Evolutionary conservation across 1,140 invertebrate genomes (phyloP).

Genomic region (Leptopilina clavipes): DNA sequence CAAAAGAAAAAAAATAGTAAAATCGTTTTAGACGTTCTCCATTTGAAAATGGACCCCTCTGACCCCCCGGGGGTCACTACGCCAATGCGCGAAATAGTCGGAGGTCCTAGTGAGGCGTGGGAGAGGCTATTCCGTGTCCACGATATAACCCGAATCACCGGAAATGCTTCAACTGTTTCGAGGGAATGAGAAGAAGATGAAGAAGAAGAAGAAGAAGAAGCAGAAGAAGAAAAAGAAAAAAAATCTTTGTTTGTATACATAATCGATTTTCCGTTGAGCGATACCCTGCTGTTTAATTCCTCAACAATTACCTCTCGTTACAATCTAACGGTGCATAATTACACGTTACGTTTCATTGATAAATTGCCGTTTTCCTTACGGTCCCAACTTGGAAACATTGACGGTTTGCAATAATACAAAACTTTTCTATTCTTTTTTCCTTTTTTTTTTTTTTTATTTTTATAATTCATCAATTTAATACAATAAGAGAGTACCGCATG

Average conservation of each 20-base stretch:
- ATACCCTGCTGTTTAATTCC: slow-evolving; percentile 14
- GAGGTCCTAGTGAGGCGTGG: neutral
- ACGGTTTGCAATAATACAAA: neutral
- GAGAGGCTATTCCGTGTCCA: slow-evolving; percentile 4
- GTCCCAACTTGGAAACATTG: neutral
- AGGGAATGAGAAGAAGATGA: neutral
- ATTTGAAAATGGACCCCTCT: no score
- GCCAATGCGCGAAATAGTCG: neutral
- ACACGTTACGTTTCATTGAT: slow-evolving; percentile 18
- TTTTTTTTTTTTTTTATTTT: no score
- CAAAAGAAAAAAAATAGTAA: no score
- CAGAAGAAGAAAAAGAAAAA: neutral
- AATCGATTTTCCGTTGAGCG: slow-evolving; percentile 16
- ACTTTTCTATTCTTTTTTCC: no score
- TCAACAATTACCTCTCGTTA: neutral
- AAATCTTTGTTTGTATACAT: slow-evolving; percentile 10
- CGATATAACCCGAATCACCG: neutral
- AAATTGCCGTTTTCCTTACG: neutral
- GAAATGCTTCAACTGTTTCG: neutral
- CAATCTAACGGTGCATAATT: slow-evolving; percentile 18
- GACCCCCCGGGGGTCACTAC: no score
- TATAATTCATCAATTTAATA: no score
- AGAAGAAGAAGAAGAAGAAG: no score
- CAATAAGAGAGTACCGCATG: no score
- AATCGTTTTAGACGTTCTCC: no score